These are phyloP conservation scores for Phrixothrix hirtus DNA, from an alignment of 2,888 invertebrate species.

Conservation along the genomic window DNA sequence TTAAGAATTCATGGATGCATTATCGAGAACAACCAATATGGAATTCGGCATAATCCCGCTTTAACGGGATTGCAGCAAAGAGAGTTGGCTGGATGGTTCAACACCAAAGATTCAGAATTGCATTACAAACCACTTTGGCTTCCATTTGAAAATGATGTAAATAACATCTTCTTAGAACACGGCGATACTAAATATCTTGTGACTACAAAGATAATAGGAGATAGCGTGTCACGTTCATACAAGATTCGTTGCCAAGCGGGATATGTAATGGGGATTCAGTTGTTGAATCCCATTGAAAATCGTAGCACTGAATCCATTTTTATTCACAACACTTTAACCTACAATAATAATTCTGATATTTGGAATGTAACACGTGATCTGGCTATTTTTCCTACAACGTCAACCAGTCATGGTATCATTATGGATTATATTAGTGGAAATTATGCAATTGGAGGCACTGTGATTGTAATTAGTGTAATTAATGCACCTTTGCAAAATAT, in stretches of 20 bases:
- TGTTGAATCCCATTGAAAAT: conserved; percentile 88
- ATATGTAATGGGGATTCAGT: conserved; percentile 84
- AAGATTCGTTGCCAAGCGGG: conserved; percentile 75
- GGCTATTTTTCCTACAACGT: conserved; percentile 87
- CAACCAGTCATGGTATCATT: conserved; percentile 79
- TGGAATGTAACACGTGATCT: conserved; percentile 85
- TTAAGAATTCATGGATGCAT: conserved; percentile 75
- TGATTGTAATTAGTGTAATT: conserved; percentile 76
- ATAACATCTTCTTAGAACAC: conserved; percentile 65
- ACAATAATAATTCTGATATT: conserved; percentile 65
- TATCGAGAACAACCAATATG: conserved; percentile 86
- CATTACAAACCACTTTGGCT: conserved; percentile 75
- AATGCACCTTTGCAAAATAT: conserved; percentile 74
- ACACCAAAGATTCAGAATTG: conserved; percentile 70
- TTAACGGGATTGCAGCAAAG: conserved; percentile 81
- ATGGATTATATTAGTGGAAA: conserved; percentile 79
- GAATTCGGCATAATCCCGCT: conserved; percentile 90
- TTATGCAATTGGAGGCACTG: conserved; percentile 79
- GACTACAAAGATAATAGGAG: conserved; percentile 67
- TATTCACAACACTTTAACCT: conserved; percentile 75
- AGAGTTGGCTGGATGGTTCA: conserved; percentile 92
- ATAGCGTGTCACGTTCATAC: conserved; percentile 62
- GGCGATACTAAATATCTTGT: conserved; percentile 81
- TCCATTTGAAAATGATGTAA: conserved; percentile 63
- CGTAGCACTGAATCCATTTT: conserved; percentile 83